A percentile compares a stretch with the other conserved stretches of the same genome.
Conservation (phyloP, 2,888 invertebrate species). For the Ferrisia virgata region DNA sequence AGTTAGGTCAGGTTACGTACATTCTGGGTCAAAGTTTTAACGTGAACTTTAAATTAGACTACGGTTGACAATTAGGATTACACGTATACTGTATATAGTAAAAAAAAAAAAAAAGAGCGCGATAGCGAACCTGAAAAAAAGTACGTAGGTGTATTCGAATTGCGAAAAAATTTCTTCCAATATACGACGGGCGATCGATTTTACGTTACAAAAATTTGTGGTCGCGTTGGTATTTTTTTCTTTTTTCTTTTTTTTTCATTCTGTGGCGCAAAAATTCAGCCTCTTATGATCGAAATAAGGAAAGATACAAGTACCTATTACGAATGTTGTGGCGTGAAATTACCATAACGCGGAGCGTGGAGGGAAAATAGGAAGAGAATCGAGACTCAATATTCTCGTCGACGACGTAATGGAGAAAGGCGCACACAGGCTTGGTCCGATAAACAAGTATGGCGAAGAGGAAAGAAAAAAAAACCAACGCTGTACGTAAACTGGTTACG, state of each 20-base stretch:
- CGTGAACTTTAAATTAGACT: conserved; percentile 24
- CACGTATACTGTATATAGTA: background rate
- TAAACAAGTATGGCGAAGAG: conserved; percentile 29
- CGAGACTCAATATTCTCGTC: background rate
- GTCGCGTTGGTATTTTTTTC: background rate
- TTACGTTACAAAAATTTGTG: background rate
- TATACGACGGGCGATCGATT: too few relatives aligned
- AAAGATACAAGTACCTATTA: background rate
- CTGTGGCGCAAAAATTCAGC: background rate
- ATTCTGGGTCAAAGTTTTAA: conserved; percentile 22
- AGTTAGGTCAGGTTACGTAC: conserved; percentile 3
- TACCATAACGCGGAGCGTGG: background rate
- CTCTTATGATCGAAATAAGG: background rate
- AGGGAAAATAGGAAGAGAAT: background rate
- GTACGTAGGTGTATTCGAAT: too few relatives aligned
- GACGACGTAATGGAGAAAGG: conserved; percentile 24
- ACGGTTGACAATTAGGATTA: background rate
- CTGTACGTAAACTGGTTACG: conserved; percentile 12
- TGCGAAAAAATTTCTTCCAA: background rate
- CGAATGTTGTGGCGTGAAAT: background rate
- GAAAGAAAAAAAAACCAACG: conserved; percentile 12
- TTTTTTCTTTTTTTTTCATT: background rate
- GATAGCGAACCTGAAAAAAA: too few relatives aligned
- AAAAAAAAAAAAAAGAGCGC: background rate
- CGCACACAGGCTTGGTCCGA: conserved; percentile 18